These are phyloP conservation scores for Polypedilum vanderplanki DNA, from an alignment of 1,140 invertebrate species.

Conservation along the genomic window DNA sequence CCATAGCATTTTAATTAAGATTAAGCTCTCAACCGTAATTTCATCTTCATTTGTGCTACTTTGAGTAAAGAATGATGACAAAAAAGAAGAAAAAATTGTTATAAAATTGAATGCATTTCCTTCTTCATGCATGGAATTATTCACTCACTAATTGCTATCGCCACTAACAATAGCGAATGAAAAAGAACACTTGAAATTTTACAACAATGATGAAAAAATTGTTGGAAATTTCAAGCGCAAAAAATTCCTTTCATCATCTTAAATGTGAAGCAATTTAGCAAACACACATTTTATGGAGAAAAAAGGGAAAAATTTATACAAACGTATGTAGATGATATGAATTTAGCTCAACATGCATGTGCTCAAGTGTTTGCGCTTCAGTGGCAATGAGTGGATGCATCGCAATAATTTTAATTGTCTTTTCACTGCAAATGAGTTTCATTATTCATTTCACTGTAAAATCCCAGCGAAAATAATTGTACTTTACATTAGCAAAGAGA, in stretches of 20 bases:
- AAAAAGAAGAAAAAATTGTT: not conserved
- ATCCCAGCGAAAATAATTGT: too few species aligned
- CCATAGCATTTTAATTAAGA: constrained; percentile 9
- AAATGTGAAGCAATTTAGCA: constrained; percentile 3
- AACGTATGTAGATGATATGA: not conserved
- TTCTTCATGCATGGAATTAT: not conserved
- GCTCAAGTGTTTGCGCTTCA: not conserved
- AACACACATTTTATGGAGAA: not conserved
- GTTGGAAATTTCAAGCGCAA: not conserved
- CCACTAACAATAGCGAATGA: not conserved
- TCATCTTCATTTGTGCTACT: not conserved
- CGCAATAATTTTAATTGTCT: constrained; percentile 26
- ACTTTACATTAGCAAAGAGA: too few species aligned
- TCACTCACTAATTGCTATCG: not conserved
- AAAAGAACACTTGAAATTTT: not conserved
- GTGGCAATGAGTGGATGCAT: not conserved
- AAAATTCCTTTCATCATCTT: not conserved
- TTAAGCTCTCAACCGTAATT: not conserved
- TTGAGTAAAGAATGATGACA: not conserved
- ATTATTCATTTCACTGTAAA: constrained; percentile 15
- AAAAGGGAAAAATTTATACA: too few species aligned
- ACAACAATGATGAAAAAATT: not conserved
- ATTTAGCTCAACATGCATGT: not conserved
- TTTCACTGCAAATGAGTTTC: constrained; percentile 18
- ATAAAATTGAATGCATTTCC: not conserved